Evolutionary conservation across 1,140 invertebrate species (phyloP).

Genomic region (Protaetia brevitarsis): DNA sequence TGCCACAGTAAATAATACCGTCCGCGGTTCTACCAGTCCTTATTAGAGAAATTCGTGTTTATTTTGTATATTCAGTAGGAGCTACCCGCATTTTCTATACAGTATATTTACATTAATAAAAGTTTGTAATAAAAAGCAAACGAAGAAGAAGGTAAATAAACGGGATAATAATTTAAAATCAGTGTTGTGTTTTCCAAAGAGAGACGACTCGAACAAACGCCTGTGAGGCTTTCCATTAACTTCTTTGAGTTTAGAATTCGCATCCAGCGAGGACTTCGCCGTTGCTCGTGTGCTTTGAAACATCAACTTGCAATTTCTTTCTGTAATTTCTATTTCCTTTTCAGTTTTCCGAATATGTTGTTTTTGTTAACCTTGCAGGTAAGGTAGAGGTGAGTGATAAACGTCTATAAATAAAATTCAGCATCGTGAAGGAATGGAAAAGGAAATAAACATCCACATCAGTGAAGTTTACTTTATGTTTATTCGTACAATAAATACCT

Average conservation of each 20-base stretch:
- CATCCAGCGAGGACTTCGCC: constrained; percentile 1
- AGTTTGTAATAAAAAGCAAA: constrained; percentile 34
- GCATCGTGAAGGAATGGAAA: not conserved
- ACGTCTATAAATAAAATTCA: constrained; percentile 1
- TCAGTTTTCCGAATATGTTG: constrained; percentile 27
- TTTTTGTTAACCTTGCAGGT: constrained; percentile 26
- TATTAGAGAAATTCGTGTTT: constrained; percentile 3
- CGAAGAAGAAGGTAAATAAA: constrained; percentile 30
- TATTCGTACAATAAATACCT: too few relatives aligned
- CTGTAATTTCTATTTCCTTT: constrained; percentile 32
- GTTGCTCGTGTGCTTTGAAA: constrained; percentile 27
- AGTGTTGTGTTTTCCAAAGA: constrained; percentile 31
- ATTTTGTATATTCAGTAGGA: not conserved
- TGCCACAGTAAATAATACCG: not conserved
- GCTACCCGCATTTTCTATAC: constrained; percentile 17
- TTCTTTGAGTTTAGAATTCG: constrained; percentile 35
- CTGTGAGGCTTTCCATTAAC: constrained; percentile 42
- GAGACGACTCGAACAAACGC: constrained; percentile 38
- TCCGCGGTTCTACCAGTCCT: not conserved
- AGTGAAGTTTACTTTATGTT: too few relatives aligned
- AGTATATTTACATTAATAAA: constrained; percentile 25
- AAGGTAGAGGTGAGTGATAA: not conserved
- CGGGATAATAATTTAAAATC: constrained; percentile 34
- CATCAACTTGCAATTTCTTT: constrained; percentile 36
- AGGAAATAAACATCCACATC: not conserved